Conservation (phyloP, 2,888 invertebrate species). For the Acrobasis suavella region DNA sequence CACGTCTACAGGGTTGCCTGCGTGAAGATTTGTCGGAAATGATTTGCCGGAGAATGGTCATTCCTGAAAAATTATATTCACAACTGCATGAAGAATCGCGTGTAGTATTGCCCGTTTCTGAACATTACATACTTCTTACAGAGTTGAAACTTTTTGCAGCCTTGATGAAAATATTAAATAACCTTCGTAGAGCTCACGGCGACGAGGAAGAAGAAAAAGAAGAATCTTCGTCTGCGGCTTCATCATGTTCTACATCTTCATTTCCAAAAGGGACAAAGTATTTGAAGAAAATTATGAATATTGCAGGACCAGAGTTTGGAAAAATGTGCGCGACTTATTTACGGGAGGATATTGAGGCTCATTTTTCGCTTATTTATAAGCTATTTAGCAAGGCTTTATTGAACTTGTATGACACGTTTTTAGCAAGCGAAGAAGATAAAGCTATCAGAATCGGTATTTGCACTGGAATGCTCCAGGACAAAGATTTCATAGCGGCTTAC, state of each 20-base stretch:
- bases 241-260: no score
- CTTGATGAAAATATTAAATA: constrained; percentile 41
- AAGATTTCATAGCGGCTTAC: constrained; percentile 48
- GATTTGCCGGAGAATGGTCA: constrained; percentile 36
- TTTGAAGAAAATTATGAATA: constrained; percentile 38
- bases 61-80: constrained; percentile 45
- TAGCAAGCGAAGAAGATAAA: background rate
- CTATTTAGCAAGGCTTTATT: constrained; percentile 47
- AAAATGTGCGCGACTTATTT: constrained; percentile 48
- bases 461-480: constrained; percentile 43
- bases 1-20: constrained; percentile 28
- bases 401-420: constrained; percentile 2
- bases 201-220: background rate
- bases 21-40: constrained; percentile 42
- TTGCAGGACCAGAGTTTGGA: constrained; percentile 46
- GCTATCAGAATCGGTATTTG: constrained; percentile 33
- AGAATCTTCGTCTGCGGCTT: no score
- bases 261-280: constrained; percentile 25
- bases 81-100: constrained; percentile 42
- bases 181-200: constrained; percentile 23
- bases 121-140: constrained; percentile 55
- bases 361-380: constrained; percentile 55
- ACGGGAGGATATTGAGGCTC: constrained; percentile 48
- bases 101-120: constrained; percentile 39
- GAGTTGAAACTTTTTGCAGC: constrained; percentile 49